Evolutionary conservation across 2,797 vertebrate species (phyloP), one percentile per base, ranked within the genome.

Genomic region (Buceros bicornis): DNA sequence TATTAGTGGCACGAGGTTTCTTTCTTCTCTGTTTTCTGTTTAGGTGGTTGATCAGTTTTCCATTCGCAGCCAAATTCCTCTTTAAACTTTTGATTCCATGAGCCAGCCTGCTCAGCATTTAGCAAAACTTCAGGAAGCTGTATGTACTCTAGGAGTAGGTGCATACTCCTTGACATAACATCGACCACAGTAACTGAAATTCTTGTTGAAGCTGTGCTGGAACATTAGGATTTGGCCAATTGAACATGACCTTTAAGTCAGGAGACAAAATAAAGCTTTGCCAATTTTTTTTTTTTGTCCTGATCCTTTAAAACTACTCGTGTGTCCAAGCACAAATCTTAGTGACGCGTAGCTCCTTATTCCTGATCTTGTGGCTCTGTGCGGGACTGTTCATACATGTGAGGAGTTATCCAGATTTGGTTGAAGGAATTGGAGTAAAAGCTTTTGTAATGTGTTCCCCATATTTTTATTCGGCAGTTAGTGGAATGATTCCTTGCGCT

Each of bases 331-430:
- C 29, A 72, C 48, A 62, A 50, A 69, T 26, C 11, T 48, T 43
- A 21, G 48, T 24, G 11, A 54, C 10, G 13, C 33, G 19, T 29
- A 89, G 24, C 17, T 96, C 43, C 50, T 66, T 47, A 50, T 3
- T 51, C 43, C 56, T 87, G 5, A 26, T n/a, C 45, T 28, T 53
- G 13, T 31, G 35, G 28, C 66, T 60, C 40, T 8, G 6, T 3
- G 2, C 4, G 18, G 25, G 12, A 18, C 22, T 6, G 1, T 5
- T 8, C 9, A 5, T 3, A 4, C 17, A 2, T 42, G 13, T 17
- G 25, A 88, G 21, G 31, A 50, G 15, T 50, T 35, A 16, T 82
- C 29, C 8, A 12, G 29, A 58, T 48, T 7, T 37, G 37, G 29
- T 26, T 37, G 51, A 64, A 72, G 14, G 14, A 58, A 69, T 25